Evolutionary conservation across 2,888 invertebrate genomes (phyloP).

Genomic region (Camponotus fellah): DNA sequence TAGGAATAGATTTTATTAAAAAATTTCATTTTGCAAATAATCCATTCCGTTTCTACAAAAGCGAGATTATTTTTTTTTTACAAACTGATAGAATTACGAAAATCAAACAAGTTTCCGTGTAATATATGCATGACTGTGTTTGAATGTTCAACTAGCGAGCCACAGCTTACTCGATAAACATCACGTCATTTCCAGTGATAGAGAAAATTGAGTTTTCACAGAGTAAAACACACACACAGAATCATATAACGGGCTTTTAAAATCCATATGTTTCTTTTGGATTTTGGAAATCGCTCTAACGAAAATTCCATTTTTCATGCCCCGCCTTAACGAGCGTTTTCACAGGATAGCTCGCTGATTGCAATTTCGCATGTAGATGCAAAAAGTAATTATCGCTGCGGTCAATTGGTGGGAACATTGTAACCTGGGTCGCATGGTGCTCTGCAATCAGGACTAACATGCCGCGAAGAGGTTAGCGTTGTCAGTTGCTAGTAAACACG

Average conservation of each 20-base stretch:
- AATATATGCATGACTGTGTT: constrained; percentile 22
- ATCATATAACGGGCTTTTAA: constrained; percentile 29
- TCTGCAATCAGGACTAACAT: constrained; percentile 67
- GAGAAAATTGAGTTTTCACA: constrained; percentile 43
- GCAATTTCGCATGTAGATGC: constrained; percentile 49
- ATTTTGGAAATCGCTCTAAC: constrained; percentile 36
- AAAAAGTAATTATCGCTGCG: constrained; percentile 75
- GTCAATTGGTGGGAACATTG: constrained; percentile 66
- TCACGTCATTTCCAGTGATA: constrained; percentile 28
- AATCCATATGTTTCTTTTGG: constrained; percentile 45
- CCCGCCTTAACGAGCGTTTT: constrained; percentile 51
- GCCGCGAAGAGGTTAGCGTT: constrained; percentile 72
- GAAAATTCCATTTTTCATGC: constrained; percentile 52
- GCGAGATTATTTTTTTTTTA: constrained; percentile 19
- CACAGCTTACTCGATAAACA: constrained; percentile 34
- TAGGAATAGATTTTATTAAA: neutral
- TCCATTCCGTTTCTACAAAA: neutral
- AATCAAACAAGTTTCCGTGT: constrained; percentile 26
- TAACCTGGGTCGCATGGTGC: constrained; percentile 61
- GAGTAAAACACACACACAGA: constrained; percentile 17
- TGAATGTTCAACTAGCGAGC: constrained; percentile 21
- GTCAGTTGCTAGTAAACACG: constrained; percentile 76
- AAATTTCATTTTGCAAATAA: neutral
- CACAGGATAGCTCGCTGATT: constrained; percentile 34
- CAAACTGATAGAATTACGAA: constrained; percentile 15